Evolutionary conservation across 2,113 vertebrate genomes (phyloP).

Genomic region (Catharus bicknelli): DNA sequence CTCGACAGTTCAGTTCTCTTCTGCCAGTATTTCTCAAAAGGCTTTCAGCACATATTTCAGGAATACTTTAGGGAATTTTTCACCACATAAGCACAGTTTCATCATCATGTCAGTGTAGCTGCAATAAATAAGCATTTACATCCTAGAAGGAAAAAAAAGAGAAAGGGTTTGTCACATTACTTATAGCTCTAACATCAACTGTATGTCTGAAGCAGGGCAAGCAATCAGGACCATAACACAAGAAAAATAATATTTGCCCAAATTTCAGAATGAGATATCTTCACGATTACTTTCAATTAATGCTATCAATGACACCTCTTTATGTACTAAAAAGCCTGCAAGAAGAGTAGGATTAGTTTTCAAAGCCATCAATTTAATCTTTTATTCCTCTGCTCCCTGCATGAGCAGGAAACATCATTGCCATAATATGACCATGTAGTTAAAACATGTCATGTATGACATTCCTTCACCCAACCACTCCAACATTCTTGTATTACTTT

Average conservation of each 20-base stretch:
- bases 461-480: background rate
- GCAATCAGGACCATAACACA: background rate
- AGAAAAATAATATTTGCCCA: background rate
- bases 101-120: constrained; percentile 78
- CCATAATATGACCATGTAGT: background rate
- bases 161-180: background rate
- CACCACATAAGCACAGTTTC: constrained; percentile 50
- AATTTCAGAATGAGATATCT: background rate
- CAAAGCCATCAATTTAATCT: background rate
- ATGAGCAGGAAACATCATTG: background rate
- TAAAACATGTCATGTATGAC: background rate
- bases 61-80: constrained; percentile 47
- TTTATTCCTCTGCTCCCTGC: background rate
- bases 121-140: constrained; percentile 88
- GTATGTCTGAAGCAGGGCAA: background rate
- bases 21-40: constrained; percentile 65
- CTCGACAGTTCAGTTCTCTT: constrained; percentile 68
- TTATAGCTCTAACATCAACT: background rate
- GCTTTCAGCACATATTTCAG: constrained; percentile 54
- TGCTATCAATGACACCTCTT: background rate
- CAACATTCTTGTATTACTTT: background rate
- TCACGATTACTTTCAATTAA: background rate
- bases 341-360: background rate
- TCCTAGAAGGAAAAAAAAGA: constrained; percentile 65
- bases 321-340: background rate